Evolutionary conservation across 1,140 invertebrate species (phyloP).

Genomic region (Calephelis nemesis): DNA sequence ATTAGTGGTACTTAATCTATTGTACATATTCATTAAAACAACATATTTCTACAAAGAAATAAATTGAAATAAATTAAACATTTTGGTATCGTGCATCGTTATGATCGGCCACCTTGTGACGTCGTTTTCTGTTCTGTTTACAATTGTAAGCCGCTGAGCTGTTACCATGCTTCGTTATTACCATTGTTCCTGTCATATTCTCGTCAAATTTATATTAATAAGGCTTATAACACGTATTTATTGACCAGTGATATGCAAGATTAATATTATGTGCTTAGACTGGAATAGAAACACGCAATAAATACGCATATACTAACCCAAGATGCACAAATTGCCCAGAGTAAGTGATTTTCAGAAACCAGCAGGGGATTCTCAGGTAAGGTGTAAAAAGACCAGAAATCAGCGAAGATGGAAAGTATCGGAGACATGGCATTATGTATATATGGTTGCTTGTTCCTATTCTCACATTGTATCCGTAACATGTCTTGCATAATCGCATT

Average conservation of each 20-base stretch:
- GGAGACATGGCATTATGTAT: too few species aligned
- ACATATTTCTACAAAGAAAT: too few species aligned
- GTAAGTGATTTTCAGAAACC: background rate
- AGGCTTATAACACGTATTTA: background rate
- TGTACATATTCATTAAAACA: too few species aligned
- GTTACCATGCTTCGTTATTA: constrained; percentile 10
- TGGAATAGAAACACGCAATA: background rate
- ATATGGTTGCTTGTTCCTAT: too few species aligned
- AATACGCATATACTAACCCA: background rate
- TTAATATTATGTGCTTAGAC: background rate
- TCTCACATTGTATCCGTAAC: too few species aligned
- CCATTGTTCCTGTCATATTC: background rate
- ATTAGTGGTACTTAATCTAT: too few species aligned
- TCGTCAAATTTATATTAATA: background rate
- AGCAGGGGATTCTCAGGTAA: background rate
- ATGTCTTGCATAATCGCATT: too few species aligned
- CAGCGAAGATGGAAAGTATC: too few species aligned
- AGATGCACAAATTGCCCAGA: background rate
- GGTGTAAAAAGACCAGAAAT: background rate
- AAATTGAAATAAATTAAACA: background rate
- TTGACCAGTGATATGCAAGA: background rate
- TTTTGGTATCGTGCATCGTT: constrained; percentile 2
- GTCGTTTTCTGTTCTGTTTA: background rate
- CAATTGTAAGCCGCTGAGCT: background rate
- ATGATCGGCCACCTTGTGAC: constrained; percentile 8